Evolutionary conservation across 2,113 vertebrate genomes (phyloP).

Genomic region (Hoplias malabaricus): DNA sequence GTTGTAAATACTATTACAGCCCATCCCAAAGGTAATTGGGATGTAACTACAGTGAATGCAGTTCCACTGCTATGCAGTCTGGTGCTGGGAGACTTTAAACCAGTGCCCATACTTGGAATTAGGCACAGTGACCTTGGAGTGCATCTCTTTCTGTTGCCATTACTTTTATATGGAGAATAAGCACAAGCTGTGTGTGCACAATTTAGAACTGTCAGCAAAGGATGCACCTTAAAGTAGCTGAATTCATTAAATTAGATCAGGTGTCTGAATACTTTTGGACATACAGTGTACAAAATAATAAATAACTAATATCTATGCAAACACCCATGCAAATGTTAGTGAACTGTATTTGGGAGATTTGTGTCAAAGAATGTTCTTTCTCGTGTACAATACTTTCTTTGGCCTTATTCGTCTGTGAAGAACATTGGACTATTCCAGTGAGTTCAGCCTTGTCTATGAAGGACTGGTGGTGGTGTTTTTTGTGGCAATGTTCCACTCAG

Average conservation of each 20-base stretch:
- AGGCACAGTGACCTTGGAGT: not conserved
- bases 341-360: constrained; percentile 16
- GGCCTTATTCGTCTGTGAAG: not conserved
- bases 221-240: no score
- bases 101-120: not conserved
- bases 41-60: not conserved
- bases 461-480: constrained; percentile 10
- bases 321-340: constrained; percentile 35
- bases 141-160: not conserved
- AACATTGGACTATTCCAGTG: constrained; percentile 24
- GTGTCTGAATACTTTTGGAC: not conserved
- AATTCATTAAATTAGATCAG: not conserved
- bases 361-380: constrained; percentile 32
- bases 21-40: not conserved
- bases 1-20: not conserved
- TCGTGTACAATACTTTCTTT: constrained; percentile 33
- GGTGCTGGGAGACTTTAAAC: not conserved
- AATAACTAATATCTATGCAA: constrained; percentile 57
- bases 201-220: not conserved
- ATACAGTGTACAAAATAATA: not conserved
- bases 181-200: no score
- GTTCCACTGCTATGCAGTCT: not conserved
- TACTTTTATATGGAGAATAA: not conserved
- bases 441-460: constrained; percentile 1
- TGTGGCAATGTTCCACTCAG: not conserved